Base-by-base conservation (phyloP, 2,113 vertebrate genomes). In the Tyrannus savana region DNA sequence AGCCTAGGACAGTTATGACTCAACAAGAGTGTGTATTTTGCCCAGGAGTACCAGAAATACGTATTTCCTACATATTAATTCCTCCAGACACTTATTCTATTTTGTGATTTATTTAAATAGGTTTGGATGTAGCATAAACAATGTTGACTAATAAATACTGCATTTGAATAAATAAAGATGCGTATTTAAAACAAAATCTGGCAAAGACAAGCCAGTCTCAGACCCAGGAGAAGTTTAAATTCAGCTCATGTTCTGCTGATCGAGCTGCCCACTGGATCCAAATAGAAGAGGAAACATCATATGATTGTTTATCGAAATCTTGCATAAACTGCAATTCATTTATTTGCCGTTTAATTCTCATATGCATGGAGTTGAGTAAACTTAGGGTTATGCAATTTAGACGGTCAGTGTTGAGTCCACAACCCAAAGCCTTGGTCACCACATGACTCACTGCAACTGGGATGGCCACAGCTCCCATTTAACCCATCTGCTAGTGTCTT, bases 171-270 rank as follows among this genome's bases (percentile, higher is more conserved):
- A 92, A 89, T 81, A 91, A 94, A 83, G 67, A 83, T 41, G 39
- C 5, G 62, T 74, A 41, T 80, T 90, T 59, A n/a, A 87, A 96
- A 85, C 42, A 91, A 91, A 80, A 80, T 69, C 62, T 83, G 50
- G 37, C 41, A 50, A 80, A 94, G 78, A 82, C 11, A 59, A 73
- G 30, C 4, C 42, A 62, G 42, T 87, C 75, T 90, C 24, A 79
- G 46, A 55, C 35, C 14, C 50, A 90, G 33, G 41, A 87, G 50
- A 58, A 85, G 5, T 91, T 90, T 88, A 79, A 85, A 80, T 90
- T 63, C 75, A 88, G 47, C 15, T 59, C 67, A 24, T 67, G 84
- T 72, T 89, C 67, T 96, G 90, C 91, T 87, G 84, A 89, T 49
- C 63, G 82, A 82, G 53, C 69, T 87, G 52, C 73, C 69, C 74